Evolutionary conservation across 2,888 invertebrate genomes (phyloP).

Genomic region (Embidobia sp.): DNA sequence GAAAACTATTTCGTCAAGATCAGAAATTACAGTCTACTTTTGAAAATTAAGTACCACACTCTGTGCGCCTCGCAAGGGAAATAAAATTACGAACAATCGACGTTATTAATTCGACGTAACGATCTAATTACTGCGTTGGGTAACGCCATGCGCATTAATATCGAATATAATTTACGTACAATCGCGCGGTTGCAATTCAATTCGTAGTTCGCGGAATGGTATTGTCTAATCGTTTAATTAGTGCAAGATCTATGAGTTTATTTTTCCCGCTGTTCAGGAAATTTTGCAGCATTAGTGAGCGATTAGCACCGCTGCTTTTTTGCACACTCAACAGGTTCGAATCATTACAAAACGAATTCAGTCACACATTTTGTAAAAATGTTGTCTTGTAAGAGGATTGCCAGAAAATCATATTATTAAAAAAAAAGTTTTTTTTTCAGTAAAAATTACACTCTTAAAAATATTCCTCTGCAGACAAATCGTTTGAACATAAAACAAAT

Average conservation of each 20-base stretch:
- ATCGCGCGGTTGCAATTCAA: constrained; percentile 34
- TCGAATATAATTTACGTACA: constrained; percentile 45
- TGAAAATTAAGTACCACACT: too few relatives aligned
- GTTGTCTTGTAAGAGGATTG: too few relatives aligned
- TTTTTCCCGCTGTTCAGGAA: constrained; percentile 4
- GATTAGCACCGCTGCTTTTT: constrained; percentile 2
- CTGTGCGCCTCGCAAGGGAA: constrained; percentile 10
- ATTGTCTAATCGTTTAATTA: constrained; percentile 42
- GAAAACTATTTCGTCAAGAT: too few relatives aligned
- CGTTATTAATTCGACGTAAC: constrained; percentile 53
- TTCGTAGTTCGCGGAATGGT: constrained; percentile 29
- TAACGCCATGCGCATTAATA: constrained; percentile 40
- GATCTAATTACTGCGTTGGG: constrained; percentile 53
- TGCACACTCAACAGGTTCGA: too few relatives aligned
- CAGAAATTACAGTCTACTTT: too few relatives aligned
- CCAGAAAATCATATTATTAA: too few relatives aligned
- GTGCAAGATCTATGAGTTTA: constrained; percentile 25
- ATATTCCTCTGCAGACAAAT: too few relatives aligned
- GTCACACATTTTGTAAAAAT: too few relatives aligned
- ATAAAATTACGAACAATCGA: constrained; percentile 38
- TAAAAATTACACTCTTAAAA: too few relatives aligned
- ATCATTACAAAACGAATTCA: too few relatives aligned
- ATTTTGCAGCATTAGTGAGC: background rate
- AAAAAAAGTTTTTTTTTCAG: too few relatives aligned
- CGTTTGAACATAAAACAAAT: too few relatives aligned